Evolutionary conservation across 2,888 invertebrate genomes (phyloP).

Genomic region (Hedya salicella): DNA sequence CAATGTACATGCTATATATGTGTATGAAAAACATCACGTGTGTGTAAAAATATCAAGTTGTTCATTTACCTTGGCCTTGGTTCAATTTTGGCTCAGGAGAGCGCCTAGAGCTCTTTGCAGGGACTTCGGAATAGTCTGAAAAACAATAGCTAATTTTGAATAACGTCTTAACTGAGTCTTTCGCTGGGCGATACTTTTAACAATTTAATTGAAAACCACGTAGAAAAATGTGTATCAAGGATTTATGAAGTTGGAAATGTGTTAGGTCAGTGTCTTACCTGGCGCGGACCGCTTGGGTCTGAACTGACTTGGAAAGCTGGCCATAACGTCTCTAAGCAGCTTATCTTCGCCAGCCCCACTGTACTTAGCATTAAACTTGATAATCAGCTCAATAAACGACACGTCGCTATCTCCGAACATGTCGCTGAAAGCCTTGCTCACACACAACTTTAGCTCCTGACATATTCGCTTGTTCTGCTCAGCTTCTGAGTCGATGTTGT

Average conservation of each 20-base stretch:
- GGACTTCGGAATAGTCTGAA: conserved; percentile 60
- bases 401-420: conserved; percentile 70
- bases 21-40: neutral
- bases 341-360: conserved; percentile 60
- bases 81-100: conserved; percentile 49
- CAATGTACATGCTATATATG: too few species aligned
- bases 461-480: conserved; percentile 57
- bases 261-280: conserved; percentile 62
- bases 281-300: conserved; percentile 61
- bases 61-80: conserved; percentile 56
- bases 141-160: conserved; percentile 48
- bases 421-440: conserved; percentile 58
- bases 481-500: conserved; percentile 53
- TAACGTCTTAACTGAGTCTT: neutral
- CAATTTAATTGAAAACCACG: too few species aligned
- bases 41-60: neutral
- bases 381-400: conserved; percentile 70
- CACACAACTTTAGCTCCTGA: conserved; percentile 58
- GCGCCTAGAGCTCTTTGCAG: conserved; percentile 55
- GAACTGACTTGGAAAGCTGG: conserved; percentile 61
- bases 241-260: neutral
- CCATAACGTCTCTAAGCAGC: conserved; percentile 63
- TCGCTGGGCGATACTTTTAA: too few species aligned
- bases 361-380: conserved; percentile 68
- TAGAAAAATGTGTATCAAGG: too few species aligned